Base-by-base conservation (phyloP, 1,140 invertebrate species). In the Zophobas morio region DNA sequence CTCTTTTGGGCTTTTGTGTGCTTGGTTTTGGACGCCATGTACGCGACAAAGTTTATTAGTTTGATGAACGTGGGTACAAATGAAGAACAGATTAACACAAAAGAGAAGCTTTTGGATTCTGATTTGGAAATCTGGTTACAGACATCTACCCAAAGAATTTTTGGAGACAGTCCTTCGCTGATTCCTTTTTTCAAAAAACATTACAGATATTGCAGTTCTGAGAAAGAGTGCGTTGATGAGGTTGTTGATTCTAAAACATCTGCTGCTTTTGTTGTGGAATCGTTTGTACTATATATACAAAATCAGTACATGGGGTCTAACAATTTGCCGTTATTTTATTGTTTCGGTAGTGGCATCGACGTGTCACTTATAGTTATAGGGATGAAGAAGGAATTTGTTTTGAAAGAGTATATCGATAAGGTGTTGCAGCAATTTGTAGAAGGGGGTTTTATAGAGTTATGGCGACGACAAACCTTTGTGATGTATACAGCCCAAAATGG, bases 331-430 rank as follows among this genome's bases (percentile, higher is more conserved):
- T 34, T 77, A 34, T 35, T 80, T 8, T 77, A 77, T 57, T 81
- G 80, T 66, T 36, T 81, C 6, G 60, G 70, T 8, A 56, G 70
- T 6, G 51, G 53, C 6, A 37, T 79, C 40, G 73, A 73, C 6
- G 46, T 42, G n/a, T 79, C 66, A 63, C 80, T 72, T 5, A 60
- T 81, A 20, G 74, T 75, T 20, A 66, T 76, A 37, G 49, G 76
- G 34, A 79, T 81, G 80, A 36, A 70, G 39, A 74, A 70, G 54
- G 57, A 71, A 1, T 75, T 78, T 70, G 76, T 78, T n/a, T 72
- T 81, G 32, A 51, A 39, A 42, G 54, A 81, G 1, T 37, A 71
- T 37, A 51, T 81, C 51, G 70, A 81, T 75, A 20, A 74, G 36
- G 33, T 80, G 5, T 73, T 81, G 46, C 42, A 47, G 39, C 46